Evolutionary conservation across 53 echinoderm and acorn worm genomes (phyloP).

Genomic region (Paracentrotus lividus): DNA sequence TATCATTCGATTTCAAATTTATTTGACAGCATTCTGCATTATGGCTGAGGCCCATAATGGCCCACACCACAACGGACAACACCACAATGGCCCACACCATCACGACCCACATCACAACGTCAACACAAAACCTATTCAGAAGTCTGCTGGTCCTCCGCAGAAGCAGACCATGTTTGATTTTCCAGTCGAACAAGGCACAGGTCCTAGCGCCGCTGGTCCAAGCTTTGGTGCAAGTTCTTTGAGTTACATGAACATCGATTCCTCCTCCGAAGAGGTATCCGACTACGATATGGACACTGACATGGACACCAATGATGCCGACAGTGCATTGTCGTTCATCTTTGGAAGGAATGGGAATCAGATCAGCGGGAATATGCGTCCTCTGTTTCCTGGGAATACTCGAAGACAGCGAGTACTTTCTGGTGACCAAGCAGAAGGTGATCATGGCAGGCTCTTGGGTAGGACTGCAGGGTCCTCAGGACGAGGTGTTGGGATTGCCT

Average conservation of each 20-base stretch:
- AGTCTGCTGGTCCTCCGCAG: neutral
- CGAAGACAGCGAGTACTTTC: neutral
- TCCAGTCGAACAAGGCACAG: conserved; percentile 18
- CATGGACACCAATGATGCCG: neutral
- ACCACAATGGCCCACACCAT: too few relatives aligned
- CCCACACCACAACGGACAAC: too few relatives aligned
- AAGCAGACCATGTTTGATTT: conserved; percentile 50
- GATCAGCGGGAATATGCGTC: conserved; percentile 13
- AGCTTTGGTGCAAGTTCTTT: neutral
- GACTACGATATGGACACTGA: conserved; percentile 10
- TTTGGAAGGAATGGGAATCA: conserved; percentile 32
- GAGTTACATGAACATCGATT: neutral
- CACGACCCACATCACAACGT: neutral
- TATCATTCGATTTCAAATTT: neutral
- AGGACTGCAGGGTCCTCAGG: conserved; percentile 39
- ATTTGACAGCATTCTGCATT: conserved; percentile 3
- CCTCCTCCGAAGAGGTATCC: conserved; percentile 22
- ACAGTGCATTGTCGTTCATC: neutral
- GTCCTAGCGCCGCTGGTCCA: neutral
- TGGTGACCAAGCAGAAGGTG: conserved; percentile 7
- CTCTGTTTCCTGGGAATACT: neutral
- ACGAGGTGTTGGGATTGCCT: conserved; percentile 54
- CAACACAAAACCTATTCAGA: neutral
- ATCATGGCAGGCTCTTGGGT: neutral
- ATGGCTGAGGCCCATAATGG: neutral